A percentile compares a stretch with the other conserved stretches of the same genome.
phyloP scores from a whole-genome alignment of 2,888 invertebrate genomes.

The Cheiracanthium punctorium region DNA sequence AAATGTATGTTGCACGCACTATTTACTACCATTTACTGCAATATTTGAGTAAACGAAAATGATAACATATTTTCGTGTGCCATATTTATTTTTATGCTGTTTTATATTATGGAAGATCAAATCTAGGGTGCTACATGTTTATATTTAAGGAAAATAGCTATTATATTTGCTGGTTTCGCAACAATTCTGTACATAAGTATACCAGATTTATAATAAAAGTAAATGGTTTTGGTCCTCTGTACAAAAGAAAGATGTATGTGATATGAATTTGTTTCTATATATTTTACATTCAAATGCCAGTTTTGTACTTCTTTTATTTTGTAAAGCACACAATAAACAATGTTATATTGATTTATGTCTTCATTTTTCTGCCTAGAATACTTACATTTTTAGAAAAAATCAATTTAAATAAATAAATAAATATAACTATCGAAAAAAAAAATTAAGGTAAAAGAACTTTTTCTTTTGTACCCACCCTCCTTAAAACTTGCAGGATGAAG shows the following conservation, averaged over 20 bases:
- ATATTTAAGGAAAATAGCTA: neutral
- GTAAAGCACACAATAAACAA: conserved; percentile 25
- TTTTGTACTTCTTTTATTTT: conserved; percentile 27
- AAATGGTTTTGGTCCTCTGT: neutral
- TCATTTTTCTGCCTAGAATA: too few species aligned
- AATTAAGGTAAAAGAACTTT: too few species aligned
- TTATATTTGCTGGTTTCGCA: neutral
- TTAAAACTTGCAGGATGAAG: too few species aligned
- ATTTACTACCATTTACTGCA: neutral
- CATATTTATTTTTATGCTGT: conserved; percentile 1
- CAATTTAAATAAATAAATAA: too few species aligned
- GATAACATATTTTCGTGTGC: neutral
- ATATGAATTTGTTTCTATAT: conserved; percentile 22
- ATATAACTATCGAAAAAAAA: too few species aligned
- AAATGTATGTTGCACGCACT: neutral
- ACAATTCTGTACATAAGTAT: neutral
- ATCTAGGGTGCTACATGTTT: neutral
- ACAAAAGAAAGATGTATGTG: conserved; percentile 41
- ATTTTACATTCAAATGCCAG: conserved; percentile 20
- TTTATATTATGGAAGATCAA: neutral
- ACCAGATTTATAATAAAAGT: neutral
- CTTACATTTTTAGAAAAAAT: too few species aligned
- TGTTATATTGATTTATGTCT: neutral
- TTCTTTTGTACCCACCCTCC: too few species aligned
- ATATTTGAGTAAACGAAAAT: neutral